Conservation (phyloP, 2,797 vertebrate genomes). For the Phalanger gymnotis region DNA sequence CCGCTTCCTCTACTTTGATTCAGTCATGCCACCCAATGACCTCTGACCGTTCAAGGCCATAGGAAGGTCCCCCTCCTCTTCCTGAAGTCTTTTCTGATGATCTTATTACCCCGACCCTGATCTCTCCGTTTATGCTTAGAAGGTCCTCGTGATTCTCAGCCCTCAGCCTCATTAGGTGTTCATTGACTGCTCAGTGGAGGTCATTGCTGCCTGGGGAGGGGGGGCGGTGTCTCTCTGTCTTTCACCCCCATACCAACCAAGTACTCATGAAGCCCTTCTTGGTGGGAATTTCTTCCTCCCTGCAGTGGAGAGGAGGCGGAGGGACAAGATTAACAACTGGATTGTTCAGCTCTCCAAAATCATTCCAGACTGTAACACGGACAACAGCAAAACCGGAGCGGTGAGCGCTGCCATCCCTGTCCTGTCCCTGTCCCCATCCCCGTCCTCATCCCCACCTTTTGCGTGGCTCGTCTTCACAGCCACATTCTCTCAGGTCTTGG, state of each 20-base stretch:
- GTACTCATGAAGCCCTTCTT: rapidly evolving
- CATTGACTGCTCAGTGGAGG: background rate
- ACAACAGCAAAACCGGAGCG: slow-evolving; percentile 92
- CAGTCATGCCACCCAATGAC: no score
- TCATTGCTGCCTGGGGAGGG: background rate
- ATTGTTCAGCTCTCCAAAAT: slow-evolving; percentile 95
- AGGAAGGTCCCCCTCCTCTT: background rate
- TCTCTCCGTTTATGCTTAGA: background rate
- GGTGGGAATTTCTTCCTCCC: background rate
- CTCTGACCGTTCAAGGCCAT: background rate
- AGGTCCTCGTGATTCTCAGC: background rate
- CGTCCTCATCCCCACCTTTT: rapidly evolving
- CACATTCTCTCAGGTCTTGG: background rate
- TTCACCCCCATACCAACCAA: rapidly evolving
- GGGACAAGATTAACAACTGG: slow-evolving; percentile 98
- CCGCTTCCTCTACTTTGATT: no score
- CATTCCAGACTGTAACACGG: slow-evolving; percentile 93
- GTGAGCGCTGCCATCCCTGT: slow-evolving; percentile 81
- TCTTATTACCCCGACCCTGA: background rate
- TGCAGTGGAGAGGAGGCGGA: slow-evolving; percentile 92
- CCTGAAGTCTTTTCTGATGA: background rate
- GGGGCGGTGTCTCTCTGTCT: background rate
- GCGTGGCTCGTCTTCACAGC: no score
- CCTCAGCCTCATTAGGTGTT: background rate
- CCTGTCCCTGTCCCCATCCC: no score